Base-by-base conservation (phyloP, 2,888 invertebrate species). In the Merodon equestris region DNA sequence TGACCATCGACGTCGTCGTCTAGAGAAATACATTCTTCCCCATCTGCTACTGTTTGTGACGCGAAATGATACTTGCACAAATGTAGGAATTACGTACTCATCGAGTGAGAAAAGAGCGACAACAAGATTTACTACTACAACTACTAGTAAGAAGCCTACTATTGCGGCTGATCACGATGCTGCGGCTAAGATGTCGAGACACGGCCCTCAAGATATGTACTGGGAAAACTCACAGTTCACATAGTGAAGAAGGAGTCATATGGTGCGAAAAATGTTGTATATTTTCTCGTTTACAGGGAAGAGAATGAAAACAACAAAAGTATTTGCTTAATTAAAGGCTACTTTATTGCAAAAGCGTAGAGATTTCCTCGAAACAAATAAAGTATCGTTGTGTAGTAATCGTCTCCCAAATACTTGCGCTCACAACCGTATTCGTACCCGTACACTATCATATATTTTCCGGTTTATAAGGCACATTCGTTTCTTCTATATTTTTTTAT, bases 1-100 rank as follows among this genome's bases (percentile, higher is more conserved):
- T 73, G 77, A 77, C 73, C 73, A 77, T 67, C 73, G 77, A 77
- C 72, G 72, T 67, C 38, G 47, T 53, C 57, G 53, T 58, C 51
- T 68, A 70, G 44, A 36, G 42, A 45, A 36, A 58, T 51, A 58
- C 56, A 64, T 47, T 64, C 54, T 36, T 40, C 7, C 19, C 50
- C 15, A 42, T 14, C 7, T n/a, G 14, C 42, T n/a, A 44, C 42
- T 57, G 47, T 72, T 27, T 27, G 54, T 68, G 57, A 53, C 50
- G 57, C 51, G 38, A 17, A 56, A 40, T 15, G 47, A 60, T 19
- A 40, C 40, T 40, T 40, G 40, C 10, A 40, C 15, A 38, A 27
- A 27, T 27, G 27, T 27, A 27, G 27, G 7, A 2, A 27, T 27
- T 27, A 27, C 27, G 27, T 27, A 27, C 7, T 27, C 27, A 27